Evolutionary conservation across 2,113 vertebrate genomes (phyloP).

Genomic region (Castor canadensis): DNA sequence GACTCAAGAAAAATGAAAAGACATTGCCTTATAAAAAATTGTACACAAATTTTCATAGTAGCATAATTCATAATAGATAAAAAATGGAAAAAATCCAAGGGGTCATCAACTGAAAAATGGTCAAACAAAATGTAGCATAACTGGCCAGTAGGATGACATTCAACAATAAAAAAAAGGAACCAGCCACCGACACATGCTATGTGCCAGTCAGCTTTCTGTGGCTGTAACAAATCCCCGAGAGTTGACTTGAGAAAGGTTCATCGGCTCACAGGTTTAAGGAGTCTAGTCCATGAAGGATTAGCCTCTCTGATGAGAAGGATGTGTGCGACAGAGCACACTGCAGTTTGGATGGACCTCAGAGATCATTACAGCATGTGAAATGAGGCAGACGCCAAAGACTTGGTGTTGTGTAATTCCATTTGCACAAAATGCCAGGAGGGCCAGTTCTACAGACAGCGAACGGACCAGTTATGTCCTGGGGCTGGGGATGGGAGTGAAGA

Average conservation of each 20-base stretch:
- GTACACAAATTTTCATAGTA: not conserved
- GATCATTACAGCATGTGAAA: too few species aligned
- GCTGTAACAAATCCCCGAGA: not conserved
- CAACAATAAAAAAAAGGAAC: not conserved
- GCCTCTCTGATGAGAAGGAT: too few species aligned
- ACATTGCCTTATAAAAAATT: not conserved
- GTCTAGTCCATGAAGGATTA: not conserved
- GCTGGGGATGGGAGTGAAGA: rapidly evolving
- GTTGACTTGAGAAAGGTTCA: not conserved
- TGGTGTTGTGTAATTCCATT: not conserved
- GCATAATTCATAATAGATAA: not conserved
- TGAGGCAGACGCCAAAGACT: not conserved
- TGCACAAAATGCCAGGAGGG: not conserved
- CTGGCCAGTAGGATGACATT: not conserved
- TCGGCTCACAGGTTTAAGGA: not conserved
- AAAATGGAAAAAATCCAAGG: not conserved
- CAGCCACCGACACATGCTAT: too few species aligned
- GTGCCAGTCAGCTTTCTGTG: not conserved
- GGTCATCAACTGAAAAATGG: not conserved
- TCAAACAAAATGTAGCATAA: not conserved
- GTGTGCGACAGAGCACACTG: not conserved
- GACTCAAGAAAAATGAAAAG: not conserved
- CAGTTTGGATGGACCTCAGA: not conserved
- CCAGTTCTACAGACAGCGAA: too few species aligned
- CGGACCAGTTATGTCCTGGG: not conserved